A percentile compares a stretch with the other conserved stretches of the same genome.
Evolutionary conservation across 2,888 invertebrate species (phyloP).

Genomic region (Empis livida): DNA sequence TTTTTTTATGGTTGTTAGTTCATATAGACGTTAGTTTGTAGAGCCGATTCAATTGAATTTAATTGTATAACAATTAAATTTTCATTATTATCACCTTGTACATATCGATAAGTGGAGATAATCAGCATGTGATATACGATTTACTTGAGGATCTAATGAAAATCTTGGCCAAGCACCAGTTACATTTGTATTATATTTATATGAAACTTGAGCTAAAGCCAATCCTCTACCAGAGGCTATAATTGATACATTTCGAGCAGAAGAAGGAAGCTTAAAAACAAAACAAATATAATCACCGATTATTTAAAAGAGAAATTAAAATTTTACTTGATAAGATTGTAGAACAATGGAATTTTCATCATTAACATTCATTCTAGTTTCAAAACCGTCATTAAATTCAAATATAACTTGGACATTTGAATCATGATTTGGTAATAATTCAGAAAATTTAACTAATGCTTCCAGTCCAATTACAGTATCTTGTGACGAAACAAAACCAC

Average conservation of each 20-base stretch:
- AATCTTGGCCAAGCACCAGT: slow-evolving; percentile 82
- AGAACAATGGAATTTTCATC: slow-evolving; percentile 68
- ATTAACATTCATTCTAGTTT: slow-evolving; percentile 51
- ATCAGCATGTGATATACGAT: slow-evolving; percentile 68
- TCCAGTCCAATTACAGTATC: slow-evolving; percentile 64
- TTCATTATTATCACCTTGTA: slow-evolving; percentile 43
- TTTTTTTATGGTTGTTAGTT: too few relatives aligned
- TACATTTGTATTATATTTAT: slow-evolving; percentile 72
- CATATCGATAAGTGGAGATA: slow-evolving; percentile 77
- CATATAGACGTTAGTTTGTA: too few relatives aligned
- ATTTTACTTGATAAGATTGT: slow-evolving; percentile 56
- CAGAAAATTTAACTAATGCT: slow-evolving; percentile 43
- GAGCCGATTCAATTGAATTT: too few relatives aligned
- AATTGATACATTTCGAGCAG: slow-evolving; percentile 52
- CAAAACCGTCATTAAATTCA: slow-evolving; percentile 38
- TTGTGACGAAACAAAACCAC: slow-evolving; percentile 65
- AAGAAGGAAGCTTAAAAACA: slow-evolving; percentile 22
- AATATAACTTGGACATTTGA: slow-evolving; percentile 43
- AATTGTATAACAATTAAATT: too few relatives aligned
- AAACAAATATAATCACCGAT: not conserved
- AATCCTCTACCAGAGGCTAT: slow-evolving; percentile 71
- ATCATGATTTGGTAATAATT: slow-evolving; percentile 41
- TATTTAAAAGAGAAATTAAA: not conserved
- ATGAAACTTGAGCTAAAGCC: slow-evolving; percentile 64
- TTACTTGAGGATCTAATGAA: slow-evolving; percentile 77